phyloP scores from a whole-genome alignment of 2,888 invertebrate genomes.

The Ethmia dodecea region DNA sequence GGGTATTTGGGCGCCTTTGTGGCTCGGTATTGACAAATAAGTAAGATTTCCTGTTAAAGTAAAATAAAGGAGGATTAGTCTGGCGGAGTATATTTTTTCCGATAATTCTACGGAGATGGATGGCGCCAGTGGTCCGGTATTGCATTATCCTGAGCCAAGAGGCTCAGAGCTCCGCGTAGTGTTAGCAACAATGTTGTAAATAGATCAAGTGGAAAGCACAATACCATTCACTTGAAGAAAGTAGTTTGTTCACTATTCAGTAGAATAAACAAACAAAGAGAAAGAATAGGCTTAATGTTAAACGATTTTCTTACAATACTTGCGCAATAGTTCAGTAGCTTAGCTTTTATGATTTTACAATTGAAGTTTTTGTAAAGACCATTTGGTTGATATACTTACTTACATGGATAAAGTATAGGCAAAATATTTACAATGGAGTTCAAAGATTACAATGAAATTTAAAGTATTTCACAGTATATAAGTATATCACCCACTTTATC shows the following conservation, averaged over 20 bases:
- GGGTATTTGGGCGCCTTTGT: conserved; percentile 75
- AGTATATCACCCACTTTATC: no score
- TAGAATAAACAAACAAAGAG: conserved; percentile 40
- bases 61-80: conserved; percentile 72
- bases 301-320: conserved; percentile 16
- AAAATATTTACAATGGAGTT: no score
- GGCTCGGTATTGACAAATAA: conserved; percentile 76
- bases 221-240: conserved; percentile 42
- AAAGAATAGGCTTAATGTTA: conserved; percentile 36
- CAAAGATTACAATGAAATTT: no score
- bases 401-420: no score
- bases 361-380: no score
- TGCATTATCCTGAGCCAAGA: conserved; percentile 52
- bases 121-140: conserved; percentile 65
- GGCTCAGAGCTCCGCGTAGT: conserved; percentile 36
- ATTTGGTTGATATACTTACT: no score
- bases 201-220: conserved; percentile 63
- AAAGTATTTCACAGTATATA: no score
- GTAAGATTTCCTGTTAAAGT: conserved; percentile 67
- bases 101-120: conserved; percentile 36
- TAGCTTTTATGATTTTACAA: no score
- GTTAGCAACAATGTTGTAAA: conserved; percentile 49
- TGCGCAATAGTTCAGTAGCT: conserved; percentile 8
- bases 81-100: conserved; percentile 45
- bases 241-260: conserved; percentile 55